Evolutionary conservation across 1,140 invertebrate genomes (phyloP).

Genomic region (Brachionus sp.): DNA sequence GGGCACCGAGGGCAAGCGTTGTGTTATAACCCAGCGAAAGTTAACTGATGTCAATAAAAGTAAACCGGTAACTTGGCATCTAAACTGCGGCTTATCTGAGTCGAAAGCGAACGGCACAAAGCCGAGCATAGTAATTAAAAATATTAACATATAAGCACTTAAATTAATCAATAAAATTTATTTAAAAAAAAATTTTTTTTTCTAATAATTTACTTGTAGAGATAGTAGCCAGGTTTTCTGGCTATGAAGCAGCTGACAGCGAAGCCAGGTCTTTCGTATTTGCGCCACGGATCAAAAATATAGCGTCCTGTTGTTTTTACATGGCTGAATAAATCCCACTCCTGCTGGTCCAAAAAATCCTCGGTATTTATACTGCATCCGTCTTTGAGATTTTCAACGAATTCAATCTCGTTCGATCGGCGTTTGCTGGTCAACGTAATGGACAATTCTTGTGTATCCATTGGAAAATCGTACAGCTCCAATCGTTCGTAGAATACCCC

Average conservation of each 20-base stretch:
- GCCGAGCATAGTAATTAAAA: conserved; percentile 36
- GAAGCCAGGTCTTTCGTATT: conserved; percentile 16
- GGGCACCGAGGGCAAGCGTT: conserved; percentile 26
- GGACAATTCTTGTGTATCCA: conserved; percentile 38
- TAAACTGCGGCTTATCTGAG: conserved; percentile 21
- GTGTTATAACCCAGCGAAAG: conserved; percentile 43
- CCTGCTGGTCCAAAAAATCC: conserved; percentile 46
- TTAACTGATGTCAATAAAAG: conserved; percentile 40
- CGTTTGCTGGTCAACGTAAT: conserved; percentile 33
- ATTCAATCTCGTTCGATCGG: background rate
- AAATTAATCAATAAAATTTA: background rate
- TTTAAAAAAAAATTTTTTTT: background rate
- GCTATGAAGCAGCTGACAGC: conserved; percentile 27
- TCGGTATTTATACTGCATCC: conserved; percentile 35
- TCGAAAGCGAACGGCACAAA: conserved; percentile 33
- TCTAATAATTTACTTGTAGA: conserved; percentile 38
- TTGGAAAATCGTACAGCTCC: conserved; percentile 43
- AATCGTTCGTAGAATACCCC: conserved; percentile 39
- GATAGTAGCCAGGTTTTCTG: conserved; percentile 42
- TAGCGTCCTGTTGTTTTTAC: background rate
- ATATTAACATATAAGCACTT: conserved; percentile 43
- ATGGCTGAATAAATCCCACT: conserved; percentile 43
- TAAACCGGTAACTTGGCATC: conserved; percentile 43
- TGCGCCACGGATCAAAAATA: background rate
- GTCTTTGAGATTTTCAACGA: background rate